A percentile compares a stretch with the other conserved stretches of the same genome.
Evolutionary conservation across 1,140 invertebrate species (phyloP).

Genomic region (Euglossa dilemma): DNA sequence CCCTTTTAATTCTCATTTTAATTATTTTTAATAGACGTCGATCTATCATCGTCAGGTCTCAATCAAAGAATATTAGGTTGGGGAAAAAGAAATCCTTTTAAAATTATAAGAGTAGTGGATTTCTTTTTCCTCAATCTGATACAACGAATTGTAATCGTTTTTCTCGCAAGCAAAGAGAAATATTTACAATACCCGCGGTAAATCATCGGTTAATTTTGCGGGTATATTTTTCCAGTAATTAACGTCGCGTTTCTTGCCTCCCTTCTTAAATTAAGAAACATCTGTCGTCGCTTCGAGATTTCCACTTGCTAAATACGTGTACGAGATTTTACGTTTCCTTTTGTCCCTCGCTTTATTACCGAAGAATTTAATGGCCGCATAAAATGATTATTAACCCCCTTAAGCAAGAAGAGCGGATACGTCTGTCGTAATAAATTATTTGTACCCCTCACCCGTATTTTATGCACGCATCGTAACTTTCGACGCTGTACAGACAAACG

Average conservation of each 20-base stretch:
- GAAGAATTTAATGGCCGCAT: neutral
- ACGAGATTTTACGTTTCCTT: neutral
- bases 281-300: neutral
- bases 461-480: neutral
- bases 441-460: neutral
- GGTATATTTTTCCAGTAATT: neutral
- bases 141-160: no score
- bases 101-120: no score
- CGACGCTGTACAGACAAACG: neutral
- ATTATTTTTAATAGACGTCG: no score
- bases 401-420: neutral
- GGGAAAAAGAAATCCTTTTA: no score
- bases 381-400: neutral
- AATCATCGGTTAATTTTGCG: neutral
- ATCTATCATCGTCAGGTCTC: no score
- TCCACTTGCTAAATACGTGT: neutral
- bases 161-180: no score
- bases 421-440: neutral
- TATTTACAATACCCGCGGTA: neutral
- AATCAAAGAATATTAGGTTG: no score
- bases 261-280: neutral
- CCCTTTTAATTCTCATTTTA: no score
- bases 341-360: neutral
- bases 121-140: no score
- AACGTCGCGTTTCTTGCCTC: neutral